Conservation (phyloP, 2,888 invertebrate genomes). For the Macrosiphum euphorbiae region DNA sequence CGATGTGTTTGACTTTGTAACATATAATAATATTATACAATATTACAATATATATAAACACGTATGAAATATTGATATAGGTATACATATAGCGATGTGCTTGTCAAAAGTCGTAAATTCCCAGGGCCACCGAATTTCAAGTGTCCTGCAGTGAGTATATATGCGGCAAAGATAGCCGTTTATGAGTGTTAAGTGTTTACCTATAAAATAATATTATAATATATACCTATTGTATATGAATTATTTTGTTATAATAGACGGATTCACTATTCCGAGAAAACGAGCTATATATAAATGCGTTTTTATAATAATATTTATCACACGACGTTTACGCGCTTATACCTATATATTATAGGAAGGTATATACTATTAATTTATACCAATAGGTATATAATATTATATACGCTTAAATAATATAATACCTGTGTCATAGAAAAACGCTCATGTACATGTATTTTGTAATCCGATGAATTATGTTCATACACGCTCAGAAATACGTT, state of each 20-base stretch:
- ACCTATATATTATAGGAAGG: not conserved
- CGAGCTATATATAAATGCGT: not conserved
- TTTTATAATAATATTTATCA: not conserved
- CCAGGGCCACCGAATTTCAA: constrained; percentile 24
- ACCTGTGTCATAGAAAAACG: not conserved
- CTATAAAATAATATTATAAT: not conserved
- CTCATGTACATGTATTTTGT: not conserved
- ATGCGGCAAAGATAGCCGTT: not conserved
- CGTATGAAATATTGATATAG: not conserved
- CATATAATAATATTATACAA: not conserved
- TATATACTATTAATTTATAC: not conserved
- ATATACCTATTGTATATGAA: not conserved
- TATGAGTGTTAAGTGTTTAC: not conserved
- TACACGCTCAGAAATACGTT: not conserved
- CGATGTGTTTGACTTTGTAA: not conserved
- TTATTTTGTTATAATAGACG: not conserved
- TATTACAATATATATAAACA: not conserved
- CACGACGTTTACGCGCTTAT: not conserved
- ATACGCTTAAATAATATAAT: not conserved
- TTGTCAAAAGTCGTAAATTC: constrained; percentile 19
- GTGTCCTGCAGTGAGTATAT: not conserved
- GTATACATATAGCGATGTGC: not conserved
- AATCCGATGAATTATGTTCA: constrained; percentile 36
- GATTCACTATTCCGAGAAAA: not conserved
- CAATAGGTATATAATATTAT: not conserved